Conservation (phyloP, 2,113 vertebrate species). For the Anguilla japonica region DNA sequence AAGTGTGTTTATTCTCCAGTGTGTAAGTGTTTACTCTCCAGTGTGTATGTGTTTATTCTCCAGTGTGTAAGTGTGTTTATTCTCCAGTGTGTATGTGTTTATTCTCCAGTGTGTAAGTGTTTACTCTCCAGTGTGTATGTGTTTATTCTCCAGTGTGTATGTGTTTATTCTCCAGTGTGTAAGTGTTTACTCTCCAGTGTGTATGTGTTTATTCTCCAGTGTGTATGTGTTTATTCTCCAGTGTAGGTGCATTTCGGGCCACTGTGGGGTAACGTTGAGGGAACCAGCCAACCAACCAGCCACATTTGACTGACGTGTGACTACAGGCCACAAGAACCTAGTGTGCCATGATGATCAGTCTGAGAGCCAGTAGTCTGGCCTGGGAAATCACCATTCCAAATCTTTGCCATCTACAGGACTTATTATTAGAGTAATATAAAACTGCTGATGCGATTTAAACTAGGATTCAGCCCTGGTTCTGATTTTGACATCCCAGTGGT, state of each 20-base stretch:
- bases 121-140: slow-evolving; percentile 32
- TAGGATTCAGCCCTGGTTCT: not conserved
- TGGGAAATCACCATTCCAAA: slow-evolving; percentile 3
- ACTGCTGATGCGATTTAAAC: not conserved
- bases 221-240: not conserved
- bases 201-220: slow-evolving; percentile 25
- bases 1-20: no score
- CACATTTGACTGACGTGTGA: slow-evolving; percentile 47
- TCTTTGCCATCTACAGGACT: not conserved
- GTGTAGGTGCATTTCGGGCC: slow-evolving; percentile 22
- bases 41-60: not conserved
- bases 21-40: no score
- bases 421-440: not conserved
- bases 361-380: no score
- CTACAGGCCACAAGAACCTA: slow-evolving; percentile 82
- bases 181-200: slow-evolving; percentile 47
- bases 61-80: not conserved
- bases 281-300: slow-evolving; percentile 31
- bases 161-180: slow-evolving; percentile 58
- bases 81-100: slow-evolving; percentile 36
- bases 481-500: not conserved
- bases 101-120: slow-evolving; percentile 52
- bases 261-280: not conserved
- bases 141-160: slow-evolving; percentile 57
- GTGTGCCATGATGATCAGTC: slow-evolving; percentile 47